Evolutionary conservation across 1,140 invertebrate genomes (phyloP).

Genomic region (Brachionus calyciflorus): DNA sequence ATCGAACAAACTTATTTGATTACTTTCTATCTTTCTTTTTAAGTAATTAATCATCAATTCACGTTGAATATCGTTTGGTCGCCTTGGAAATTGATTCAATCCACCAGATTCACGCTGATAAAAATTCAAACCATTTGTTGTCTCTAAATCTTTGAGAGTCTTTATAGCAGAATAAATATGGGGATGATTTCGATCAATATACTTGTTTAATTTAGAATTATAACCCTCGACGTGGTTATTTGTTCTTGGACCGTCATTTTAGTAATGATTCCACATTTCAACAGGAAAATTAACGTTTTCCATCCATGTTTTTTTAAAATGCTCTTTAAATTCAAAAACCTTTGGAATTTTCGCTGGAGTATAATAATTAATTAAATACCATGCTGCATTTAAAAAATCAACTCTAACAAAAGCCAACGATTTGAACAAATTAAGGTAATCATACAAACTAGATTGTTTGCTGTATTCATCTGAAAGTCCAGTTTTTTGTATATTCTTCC

Average conservation of each 20-base stretch:
- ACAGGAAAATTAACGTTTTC: not conserved
- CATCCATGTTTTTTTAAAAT: not conserved
- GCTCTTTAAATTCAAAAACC: too few species aligned
- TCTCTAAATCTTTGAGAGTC: not conserved
- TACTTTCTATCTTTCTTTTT: not conserved
- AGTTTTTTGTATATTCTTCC: too few species aligned
- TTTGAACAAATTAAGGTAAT: too few species aligned
- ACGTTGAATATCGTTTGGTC: not conserved
- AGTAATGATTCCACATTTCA: constrained; percentile 1
- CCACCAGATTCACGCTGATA: not conserved
- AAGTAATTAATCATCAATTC: not conserved
- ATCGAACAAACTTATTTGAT: too few species aligned
- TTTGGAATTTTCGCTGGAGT: not conserved
- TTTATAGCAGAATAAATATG: constrained; percentile 9
- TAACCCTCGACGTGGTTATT: not conserved
- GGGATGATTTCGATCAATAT: not conserved
- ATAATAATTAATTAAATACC: not conserved
- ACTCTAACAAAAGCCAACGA: not conserved
- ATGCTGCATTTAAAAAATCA: not conserved
- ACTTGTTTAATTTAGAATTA: constrained; percentile 3
- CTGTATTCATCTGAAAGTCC: too few species aligned
- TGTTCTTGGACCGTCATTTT: not conserved
- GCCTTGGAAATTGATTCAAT: not conserved
- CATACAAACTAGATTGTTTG: too few species aligned
- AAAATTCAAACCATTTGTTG: not conserved